phyloP scores from a whole-genome alignment of 2,888 invertebrate genomes.

The Acronicta aceris region DNA sequence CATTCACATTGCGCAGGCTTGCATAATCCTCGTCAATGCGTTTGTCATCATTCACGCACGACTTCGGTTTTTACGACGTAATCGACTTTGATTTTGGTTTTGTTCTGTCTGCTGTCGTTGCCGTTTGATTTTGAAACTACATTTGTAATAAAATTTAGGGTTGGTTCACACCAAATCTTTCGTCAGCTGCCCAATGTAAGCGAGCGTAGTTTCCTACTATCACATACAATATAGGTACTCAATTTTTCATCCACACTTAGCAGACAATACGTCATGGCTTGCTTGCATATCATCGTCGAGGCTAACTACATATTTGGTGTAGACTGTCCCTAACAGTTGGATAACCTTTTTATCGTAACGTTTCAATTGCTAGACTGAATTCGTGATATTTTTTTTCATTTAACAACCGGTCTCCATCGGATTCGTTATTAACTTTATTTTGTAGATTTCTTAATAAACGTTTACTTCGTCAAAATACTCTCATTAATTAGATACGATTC shows the following conservation, averaged over 20 bases:
- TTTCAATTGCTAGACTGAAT: constrained; percentile 20
- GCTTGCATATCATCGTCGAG: too few species aligned
- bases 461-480: too few species aligned
- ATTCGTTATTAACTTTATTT: constrained; percentile 29
- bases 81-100: constrained; percentile 62
- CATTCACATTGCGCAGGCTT: constrained; percentile 64
- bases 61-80: constrained; percentile 62
- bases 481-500: too few species aligned
- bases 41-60: constrained; percentile 75
- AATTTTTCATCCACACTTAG: too few species aligned
- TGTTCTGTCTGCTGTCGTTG: constrained; percentile 35
- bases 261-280: too few species aligned
- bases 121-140: constrained; percentile 16
- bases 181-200: too few species aligned
- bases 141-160: background rate
- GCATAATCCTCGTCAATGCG: constrained; percentile 73
- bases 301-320: too few species aligned
- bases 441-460: constrained; percentile 11
- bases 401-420: background rate
- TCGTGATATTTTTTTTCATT: constrained; percentile 19
- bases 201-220: too few species aligned
- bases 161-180: background rate
- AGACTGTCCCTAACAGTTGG: background rate
- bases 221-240: too few species aligned
- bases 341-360: constrained; percentile 5